A percentile compares a stretch with the other conserved stretches of the same genome.
Evolutionary conservation across 2,888 invertebrate species (phyloP).

Genomic region (Byasa hedistus): DNA sequence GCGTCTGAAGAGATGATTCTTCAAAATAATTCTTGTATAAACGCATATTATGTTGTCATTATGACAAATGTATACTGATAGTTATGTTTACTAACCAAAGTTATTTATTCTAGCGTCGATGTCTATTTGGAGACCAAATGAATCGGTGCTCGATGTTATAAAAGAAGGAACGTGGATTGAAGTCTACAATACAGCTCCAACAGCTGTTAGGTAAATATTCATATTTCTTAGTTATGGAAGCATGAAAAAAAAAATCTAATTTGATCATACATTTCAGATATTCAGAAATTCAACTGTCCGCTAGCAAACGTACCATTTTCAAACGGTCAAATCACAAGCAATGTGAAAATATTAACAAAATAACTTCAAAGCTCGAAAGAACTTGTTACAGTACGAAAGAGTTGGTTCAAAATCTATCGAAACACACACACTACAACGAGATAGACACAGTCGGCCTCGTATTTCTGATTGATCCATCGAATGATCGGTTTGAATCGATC

Average conservation of each 20-base stretch:
- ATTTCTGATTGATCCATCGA: conserved; percentile 75
- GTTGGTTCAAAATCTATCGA: conserved; percentile 49
- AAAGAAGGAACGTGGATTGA: conserved; percentile 82
- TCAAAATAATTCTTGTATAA: no score
- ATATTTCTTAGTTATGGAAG: no score
- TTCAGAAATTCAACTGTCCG: conserved; percentile 78
- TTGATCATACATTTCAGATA: conserved; percentile 52
- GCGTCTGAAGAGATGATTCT: no score
- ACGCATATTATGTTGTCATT: no score
- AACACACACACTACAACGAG: conserved; percentile 80
- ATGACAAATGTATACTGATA: no score
- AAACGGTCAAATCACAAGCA: conserved; percentile 49
- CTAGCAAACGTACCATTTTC: conserved; percentile 74
- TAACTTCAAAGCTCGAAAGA: conserved; percentile 49
- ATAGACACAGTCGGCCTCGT: conserved; percentile 87
- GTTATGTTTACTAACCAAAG: background rate
- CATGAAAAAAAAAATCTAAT: no score
- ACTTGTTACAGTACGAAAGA: conserved; percentile 71
- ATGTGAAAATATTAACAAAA: conserved; percentile 38
- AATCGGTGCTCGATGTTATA: conserved; percentile 78
- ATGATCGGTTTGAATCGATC: conserved; percentile 56
- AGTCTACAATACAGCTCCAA: conserved; percentile 79
- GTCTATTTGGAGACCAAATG: conserved; percentile 86
- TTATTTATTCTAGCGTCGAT: conserved; percentile 62
- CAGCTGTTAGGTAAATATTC: conserved; percentile 61